Conservation (phyloP, 2,113 vertebrate genomes). For the Syrmaticus mikado region DNA sequence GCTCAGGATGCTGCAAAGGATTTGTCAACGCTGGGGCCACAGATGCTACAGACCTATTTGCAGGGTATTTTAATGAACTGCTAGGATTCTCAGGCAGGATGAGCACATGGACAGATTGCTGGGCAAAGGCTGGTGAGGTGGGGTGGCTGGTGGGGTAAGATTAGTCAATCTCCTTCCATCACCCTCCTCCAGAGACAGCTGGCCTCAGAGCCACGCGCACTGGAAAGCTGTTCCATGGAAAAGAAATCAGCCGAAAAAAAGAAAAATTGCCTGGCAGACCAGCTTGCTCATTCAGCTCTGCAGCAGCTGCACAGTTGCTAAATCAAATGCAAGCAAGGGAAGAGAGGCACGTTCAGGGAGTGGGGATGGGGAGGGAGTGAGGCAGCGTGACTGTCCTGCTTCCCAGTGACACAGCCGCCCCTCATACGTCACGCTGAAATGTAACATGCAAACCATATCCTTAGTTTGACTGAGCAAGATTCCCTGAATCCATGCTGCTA, state of each 20-base stretch:
- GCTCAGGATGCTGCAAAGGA: not conserved
- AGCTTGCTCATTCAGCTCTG: not conserved
- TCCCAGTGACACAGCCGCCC: not conserved
- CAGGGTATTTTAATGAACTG: not conserved
- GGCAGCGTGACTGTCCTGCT: accelerated
- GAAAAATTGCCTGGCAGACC: not conserved
- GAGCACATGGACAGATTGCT: not conserved
- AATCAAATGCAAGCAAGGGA: not conserved
- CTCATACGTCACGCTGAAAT: not conserved
- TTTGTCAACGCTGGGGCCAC: not conserved
- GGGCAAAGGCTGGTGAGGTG: not conserved
- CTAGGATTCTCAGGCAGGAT: not conserved
- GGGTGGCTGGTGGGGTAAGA: not conserved
- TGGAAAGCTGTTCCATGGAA: not conserved
- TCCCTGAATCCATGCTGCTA: not conserved
- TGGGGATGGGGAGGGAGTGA: not conserved
- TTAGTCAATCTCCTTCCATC: not conserved
- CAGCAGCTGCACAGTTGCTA: slow-evolving; percentile 16
- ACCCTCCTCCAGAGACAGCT: accelerated
- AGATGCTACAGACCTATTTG: not conserved
- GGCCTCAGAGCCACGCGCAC: not conserved
- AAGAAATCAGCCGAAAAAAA: not conserved
- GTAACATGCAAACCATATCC: not conserved
- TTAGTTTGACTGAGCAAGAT: not conserved
- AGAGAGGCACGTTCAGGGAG: not conserved